Conservation (phyloP, 2,888 invertebrate species). For the Crocallis elinguaria region DNA sequence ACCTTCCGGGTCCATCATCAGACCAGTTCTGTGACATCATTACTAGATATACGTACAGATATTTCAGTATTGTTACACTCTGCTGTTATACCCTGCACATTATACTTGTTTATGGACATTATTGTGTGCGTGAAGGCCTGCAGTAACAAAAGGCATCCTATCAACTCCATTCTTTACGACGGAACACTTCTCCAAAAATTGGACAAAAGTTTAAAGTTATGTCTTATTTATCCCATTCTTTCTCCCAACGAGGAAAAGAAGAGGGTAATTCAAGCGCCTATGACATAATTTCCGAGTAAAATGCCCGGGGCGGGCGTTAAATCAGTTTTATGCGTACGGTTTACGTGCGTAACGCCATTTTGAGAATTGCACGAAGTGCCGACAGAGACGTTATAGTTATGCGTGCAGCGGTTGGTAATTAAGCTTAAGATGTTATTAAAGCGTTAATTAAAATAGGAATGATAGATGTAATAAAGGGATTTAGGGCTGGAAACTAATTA, state of each 20-base stretch:
- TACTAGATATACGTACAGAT: no score
- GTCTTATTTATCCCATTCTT: conserved; percentile 29
- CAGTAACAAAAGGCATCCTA: background rate
- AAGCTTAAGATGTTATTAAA: background rate
- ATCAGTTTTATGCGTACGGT: conserved; percentile 32
- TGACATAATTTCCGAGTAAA: conserved; percentile 20
- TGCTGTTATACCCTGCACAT: no score
- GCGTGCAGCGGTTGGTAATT: conserved; percentile 9
- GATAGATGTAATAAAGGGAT: no score
- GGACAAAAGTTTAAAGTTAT: conserved; percentile 27
- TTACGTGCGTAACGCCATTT: conserved; percentile 26
- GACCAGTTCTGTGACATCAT: no score
- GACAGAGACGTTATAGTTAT: conserved; percentile 2
- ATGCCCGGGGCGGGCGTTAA: conserved; percentile 23
- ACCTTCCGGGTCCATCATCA: no score
- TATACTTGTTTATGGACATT: no score
- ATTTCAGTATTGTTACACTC: no score
- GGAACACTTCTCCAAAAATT: conserved; percentile 7
- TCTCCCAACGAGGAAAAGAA: conserved; percentile 9
- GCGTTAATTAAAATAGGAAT: background rate
- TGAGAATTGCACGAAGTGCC: conserved; percentile 14
- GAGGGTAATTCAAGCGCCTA: conserved; percentile 20
- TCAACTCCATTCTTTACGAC: conserved; percentile 6
- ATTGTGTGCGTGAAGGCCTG: background rate
- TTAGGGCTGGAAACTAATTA: no score